A percentile compares a stretch with the other conserved stretches of the same genome.
phyloP scores from a whole-genome alignment of 2,797 vertebrate species.

The Catostomus latipinnis region DNA sequence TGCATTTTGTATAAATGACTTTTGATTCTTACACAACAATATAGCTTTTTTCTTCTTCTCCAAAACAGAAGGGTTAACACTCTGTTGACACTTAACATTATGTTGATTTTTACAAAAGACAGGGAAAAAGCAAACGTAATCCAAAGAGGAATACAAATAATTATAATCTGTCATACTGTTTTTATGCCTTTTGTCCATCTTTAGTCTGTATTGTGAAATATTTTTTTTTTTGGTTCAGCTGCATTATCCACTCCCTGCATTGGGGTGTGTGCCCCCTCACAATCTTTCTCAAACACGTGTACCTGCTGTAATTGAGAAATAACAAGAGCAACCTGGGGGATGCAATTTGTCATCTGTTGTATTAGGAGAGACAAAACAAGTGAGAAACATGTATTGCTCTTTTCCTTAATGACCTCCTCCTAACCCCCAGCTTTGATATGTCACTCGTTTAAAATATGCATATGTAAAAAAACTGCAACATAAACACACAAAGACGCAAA shows the following conservation, averaged over 20 bases:
- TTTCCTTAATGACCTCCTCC: conserved; percentile 64
- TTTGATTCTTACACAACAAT: too few species aligned
- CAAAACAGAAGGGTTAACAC: too few species aligned
- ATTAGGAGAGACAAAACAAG: conserved; percentile 58
- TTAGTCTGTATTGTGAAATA: conserved; percentile 1
- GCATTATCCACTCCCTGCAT: background rate
- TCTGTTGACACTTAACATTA: too few species aligned
- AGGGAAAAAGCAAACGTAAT: too few species aligned
- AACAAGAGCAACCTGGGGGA: conserved; percentile 63
- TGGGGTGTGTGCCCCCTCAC: background rate
- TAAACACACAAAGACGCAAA: conserved; percentile 53
- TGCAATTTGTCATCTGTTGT: conserved; percentile 64
- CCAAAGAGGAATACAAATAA: too few species aligned
- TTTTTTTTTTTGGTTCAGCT: background rate
- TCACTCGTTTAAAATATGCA: conserved; percentile 59
- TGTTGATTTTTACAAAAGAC: too few species aligned
- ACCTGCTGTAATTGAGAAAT: conserved; percentile 64
- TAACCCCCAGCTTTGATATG: conserved; percentile 56
- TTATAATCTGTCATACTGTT: background rate
- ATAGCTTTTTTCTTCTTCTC: too few species aligned
- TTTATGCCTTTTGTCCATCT: background rate
- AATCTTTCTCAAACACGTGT: background rate
- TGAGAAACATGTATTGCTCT: conserved; percentile 62
- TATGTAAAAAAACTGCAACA: conserved; percentile 53
- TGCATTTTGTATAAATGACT: too few species aligned